Base-by-base conservation (phyloP, 1,140 invertebrate species). In the Conopomorpha cramerella region DNA sequence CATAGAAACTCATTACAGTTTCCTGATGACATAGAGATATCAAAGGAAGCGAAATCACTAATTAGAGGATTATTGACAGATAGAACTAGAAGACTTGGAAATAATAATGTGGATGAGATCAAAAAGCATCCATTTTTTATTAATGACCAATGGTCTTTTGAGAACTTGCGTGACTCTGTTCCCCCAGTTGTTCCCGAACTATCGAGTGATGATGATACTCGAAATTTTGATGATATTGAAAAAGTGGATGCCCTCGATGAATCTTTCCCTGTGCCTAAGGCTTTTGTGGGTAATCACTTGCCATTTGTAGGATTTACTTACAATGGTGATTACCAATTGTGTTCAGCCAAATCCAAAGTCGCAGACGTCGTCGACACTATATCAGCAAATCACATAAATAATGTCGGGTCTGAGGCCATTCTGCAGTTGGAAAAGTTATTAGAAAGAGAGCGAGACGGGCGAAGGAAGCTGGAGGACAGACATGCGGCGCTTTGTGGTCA, bases 301-400 rank as follows among this genome's bases (percentile, higher is more conserved):
- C 96, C 97, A 11, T 99, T 99, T 79, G 93, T 99, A 38, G 96
- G 97, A 6, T 99, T 99, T 63, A 99, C 97, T 0, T 99, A 97
- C 63, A 95, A 92, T 30, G 89, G 88, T 45, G 93, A 96, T 72
- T 93, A 92, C 63, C 90, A 93, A 49, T 62, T 88, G 13, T 79
- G 74, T 52, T 51, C 45, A 16, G 48, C 58, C 16, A 60, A 46
- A 39, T 38, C 38, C 35, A 68, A 76, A 43, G 49, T 53, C 27
- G 52, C 54, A 14, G 77, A 79, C 52, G 72, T 72, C 55, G 61
- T 78, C 8, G 84, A 87, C 41, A 85, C 85, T 42, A 83, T 85
- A 41, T 76, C 83, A 26, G 82, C 82, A 43, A 84, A 85, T 52
- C 82, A 83, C 33, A 73, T 81, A 41, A 77, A 79, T 53, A 68